Percentiles rank a stretch among this genome's conserved stretches.
Conservation (phyloP, 2,888 invertebrate species). For the Caenorhabditis plicata region DNA sequence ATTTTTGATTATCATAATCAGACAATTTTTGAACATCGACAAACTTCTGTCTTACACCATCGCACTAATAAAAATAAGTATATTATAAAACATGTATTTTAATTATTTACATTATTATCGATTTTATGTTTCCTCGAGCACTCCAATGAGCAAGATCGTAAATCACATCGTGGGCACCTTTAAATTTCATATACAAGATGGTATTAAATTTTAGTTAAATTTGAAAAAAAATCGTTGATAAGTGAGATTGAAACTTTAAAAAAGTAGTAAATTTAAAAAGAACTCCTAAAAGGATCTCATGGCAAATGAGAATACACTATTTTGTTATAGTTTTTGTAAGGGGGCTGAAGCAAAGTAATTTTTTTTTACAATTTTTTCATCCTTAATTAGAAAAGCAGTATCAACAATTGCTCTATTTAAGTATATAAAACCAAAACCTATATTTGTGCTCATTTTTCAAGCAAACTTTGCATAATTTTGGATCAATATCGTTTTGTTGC, state of each 20-base stretch:
- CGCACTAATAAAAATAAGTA: slow-evolving; percentile 45
- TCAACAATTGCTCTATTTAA: too few relatives aligned
- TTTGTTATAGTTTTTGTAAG: too few relatives aligned
- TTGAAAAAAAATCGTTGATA: too few relatives aligned
- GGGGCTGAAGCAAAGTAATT: too few relatives aligned
- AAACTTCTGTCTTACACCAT: slow-evolving; percentile 49
- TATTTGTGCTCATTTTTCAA: slow-evolving; percentile 41
- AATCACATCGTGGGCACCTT: slow-evolving; percentile 58
- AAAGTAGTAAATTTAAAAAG: not conserved
- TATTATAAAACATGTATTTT: not conserved
- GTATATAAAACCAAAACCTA: too few relatives aligned
- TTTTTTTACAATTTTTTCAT: too few relatives aligned
- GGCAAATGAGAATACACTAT: too few relatives aligned
- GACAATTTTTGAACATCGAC: slow-evolving; percentile 33
- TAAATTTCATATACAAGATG: too few relatives aligned
- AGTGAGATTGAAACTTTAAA: not conserved
- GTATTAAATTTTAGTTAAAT: too few relatives aligned
- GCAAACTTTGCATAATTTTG: slow-evolving; percentile 39
- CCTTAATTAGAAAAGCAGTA: too few relatives aligned
- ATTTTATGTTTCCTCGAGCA: slow-evolving; percentile 57
- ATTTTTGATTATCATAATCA: slow-evolving; percentile 35
- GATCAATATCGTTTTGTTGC: slow-evolving; percentile 11
- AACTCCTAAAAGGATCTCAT: too few relatives aligned
- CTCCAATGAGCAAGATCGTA: slow-evolving; percentile 51
- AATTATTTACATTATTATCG: slow-evolving; percentile 32